Conservation (phyloP, 2,888 invertebrate genomes). For the Drosophila kokeensis region DNA sequence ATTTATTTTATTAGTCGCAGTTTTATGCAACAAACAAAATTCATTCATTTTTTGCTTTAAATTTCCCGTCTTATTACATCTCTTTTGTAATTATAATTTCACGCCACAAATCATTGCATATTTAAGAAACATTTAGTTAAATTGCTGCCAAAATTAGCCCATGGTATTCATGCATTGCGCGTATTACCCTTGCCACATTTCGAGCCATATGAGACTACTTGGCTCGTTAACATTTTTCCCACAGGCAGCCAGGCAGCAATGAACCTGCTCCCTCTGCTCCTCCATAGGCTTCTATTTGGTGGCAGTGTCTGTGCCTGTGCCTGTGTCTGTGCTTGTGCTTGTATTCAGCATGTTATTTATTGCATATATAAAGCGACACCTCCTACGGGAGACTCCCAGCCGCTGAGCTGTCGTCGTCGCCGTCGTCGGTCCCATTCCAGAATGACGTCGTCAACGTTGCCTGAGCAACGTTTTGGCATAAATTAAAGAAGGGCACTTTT, state of each 20-base stretch:
- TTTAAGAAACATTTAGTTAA: neutral
- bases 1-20: neutral
- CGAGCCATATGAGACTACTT: conserved; percentile 41
- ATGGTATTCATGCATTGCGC: conserved; percentile 24
- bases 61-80: neutral
- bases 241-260: conserved; percentile 41
- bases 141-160: conserved; percentile 23
- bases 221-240: conserved; percentile 77
- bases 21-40: neutral
- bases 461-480: conserved; percentile 73
- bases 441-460: conserved; percentile 79
- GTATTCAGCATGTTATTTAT: conserved; percentile 67
- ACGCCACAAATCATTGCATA: neutral
- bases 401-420: neutral
- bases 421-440: conserved; percentile 36
- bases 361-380: conserved; percentile 77
- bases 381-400: conserved; percentile 30
- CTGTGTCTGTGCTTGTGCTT: conserved; percentile 3
- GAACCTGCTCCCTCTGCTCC: conserved; percentile 20
- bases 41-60: neutral
- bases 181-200: conserved; percentile 8
- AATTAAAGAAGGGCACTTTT: conserved; percentile 72
- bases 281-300: conserved; percentile 14
- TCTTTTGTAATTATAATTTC: neutral
- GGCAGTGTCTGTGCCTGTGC: neutral